These are phyloP conservation scores for Hybos culiciformis DNA, from an alignment of 2,888 invertebrate genomes.

Conservation along the genomic window DNA sequence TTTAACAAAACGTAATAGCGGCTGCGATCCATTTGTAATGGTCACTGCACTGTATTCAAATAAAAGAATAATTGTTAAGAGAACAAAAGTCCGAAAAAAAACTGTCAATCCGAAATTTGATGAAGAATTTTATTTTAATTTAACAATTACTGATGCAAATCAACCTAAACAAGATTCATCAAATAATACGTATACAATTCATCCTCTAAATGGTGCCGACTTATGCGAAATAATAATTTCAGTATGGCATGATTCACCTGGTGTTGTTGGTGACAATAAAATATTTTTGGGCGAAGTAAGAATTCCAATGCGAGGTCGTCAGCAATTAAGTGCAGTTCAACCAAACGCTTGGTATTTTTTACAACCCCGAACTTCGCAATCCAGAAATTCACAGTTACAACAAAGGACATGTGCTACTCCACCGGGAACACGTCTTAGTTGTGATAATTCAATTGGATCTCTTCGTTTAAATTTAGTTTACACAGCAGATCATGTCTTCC, in stretches of 20 bases:
- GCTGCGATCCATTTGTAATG: slow-evolving; percentile 81
- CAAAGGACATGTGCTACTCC: slow-evolving; percentile 54
- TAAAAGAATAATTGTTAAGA: slow-evolving; percentile 61
- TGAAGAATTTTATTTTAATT: slow-evolving; percentile 69
- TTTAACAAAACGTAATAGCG: slow-evolving; percentile 75
- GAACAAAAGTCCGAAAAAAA: slow-evolving; percentile 80
- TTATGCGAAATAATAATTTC: slow-evolving; percentile 69
- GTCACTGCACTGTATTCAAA: slow-evolving; percentile 69
- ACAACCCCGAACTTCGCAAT: slow-evolving; percentile 53
- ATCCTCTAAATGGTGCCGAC: slow-evolving; percentile 47
- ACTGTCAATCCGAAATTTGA: slow-evolving; percentile 81
- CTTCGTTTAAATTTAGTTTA: slow-evolving; percentile 75
- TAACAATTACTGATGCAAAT: slow-evolving; percentile 43
- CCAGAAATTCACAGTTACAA: slow-evolving; percentile 33
- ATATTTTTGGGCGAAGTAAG: slow-evolving; percentile 82
- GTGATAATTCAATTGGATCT: slow-evolving; percentile 58
- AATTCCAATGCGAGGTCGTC: slow-evolving; percentile 56
- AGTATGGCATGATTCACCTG: slow-evolving; percentile 74
- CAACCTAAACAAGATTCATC: slow-evolving; percentile 19
- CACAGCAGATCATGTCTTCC: slow-evolving; percentile 80
- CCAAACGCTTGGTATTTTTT: slow-evolving; percentile 65
- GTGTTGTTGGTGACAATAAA: slow-evolving; percentile 55
- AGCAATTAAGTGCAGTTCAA: slow-evolving; percentile 44
- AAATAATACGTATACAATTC: slow-evolving; percentile 42
- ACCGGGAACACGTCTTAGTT: slow-evolving; percentile 47